Base-by-base conservation (phyloP, 2,797 vertebrate species). In the Simalia tracyae region DNA sequence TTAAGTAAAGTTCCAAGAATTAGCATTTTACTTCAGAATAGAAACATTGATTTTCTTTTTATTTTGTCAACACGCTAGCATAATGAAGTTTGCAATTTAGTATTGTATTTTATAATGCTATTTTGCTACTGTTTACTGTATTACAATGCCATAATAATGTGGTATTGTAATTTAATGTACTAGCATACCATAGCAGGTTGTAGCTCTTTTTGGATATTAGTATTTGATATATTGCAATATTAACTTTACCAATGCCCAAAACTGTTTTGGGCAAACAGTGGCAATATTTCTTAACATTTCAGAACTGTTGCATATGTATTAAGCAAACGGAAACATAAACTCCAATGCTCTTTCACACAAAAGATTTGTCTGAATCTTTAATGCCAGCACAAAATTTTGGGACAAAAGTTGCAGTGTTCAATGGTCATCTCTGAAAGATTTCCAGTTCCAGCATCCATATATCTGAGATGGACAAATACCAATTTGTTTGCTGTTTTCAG, bases 191-290 rank as follows among this genome's bases (percentile, higher is more conserved):
- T 85, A 90, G 88, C 88, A 90, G 60, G 88, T 57, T 84, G 86
- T 26, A 63, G 42, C 57, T 76, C 68, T 87, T 88, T 88, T 56
- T 11, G 42, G 89, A 86, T 89, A 92, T 92, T 89, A 92, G 81
- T 59, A 86, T 86, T 89, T 89, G 61, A 92, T 89, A 59, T 68
- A 92, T 92, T 68, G 91, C 88, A 89, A 86, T 86, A 89, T 92
- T 92, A 92, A 56, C 76, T 89, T 19, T 89, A 84, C 54, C 50
- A 85, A 89, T 68, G 87, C 31, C 87, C 42, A 50, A 89, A 89
- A 76, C 61, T 59, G 66, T 85, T 92, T 92, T 85, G 50, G 54
- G 76, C 61, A 85, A 63, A 31, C 76, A 66, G 26, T 85, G 24
- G 61, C 61, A 88, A 86, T n/a, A 50, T 59, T 86, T 68, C 81